These are phyloP conservation scores for Anabas testudineus DNA, from an alignment of 2,797 vertebrate species.

Conservation along the genomic window DNA sequence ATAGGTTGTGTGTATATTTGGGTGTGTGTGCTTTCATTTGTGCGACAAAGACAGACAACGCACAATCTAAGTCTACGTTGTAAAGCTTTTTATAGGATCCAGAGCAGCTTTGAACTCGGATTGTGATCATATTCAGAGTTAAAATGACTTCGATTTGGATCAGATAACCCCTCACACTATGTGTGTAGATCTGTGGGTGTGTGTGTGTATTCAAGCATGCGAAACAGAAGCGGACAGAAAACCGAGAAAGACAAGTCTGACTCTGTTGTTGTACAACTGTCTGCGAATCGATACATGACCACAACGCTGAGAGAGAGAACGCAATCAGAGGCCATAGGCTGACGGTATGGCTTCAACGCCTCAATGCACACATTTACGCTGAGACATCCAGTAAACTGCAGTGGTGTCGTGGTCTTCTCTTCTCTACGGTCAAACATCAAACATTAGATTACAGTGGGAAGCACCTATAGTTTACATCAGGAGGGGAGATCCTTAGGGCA, in stretches of 20 bases:
- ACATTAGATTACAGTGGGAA: conserved; percentile 27
- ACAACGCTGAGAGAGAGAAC: conserved; percentile 58
- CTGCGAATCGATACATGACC: conserved; percentile 74
- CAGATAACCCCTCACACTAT: conserved; percentile 23
- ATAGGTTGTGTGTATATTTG: conserved; percentile 61
- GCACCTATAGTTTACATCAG: conserved; percentile 34
- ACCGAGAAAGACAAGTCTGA: conserved; percentile 48
- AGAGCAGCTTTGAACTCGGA: conserved; percentile 43
- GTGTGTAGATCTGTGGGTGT: conserved; percentile 7
- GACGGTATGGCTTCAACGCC: conserved; percentile 14
- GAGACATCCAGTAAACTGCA: conserved; percentile 9
- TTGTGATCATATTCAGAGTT: conserved; percentile 52
- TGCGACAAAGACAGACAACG: conserved; percentile 60
- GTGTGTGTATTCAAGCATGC: conserved; percentile 15
- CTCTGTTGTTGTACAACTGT: conserved; percentile 55
- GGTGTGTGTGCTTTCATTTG: conserved; percentile 40
- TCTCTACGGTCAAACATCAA: conserved; percentile 3
- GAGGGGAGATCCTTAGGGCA: conserved; percentile 32
- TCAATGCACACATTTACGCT: conserved; percentile 20
- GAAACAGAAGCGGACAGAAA: conserved; percentile 37
- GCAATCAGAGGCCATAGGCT: conserved; percentile 57
- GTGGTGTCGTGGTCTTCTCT: conserved; percentile 1
- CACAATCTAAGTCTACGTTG: conserved; percentile 22
- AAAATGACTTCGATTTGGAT: conserved; percentile 56
- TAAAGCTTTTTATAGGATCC: conserved; percentile 44